These are phyloP conservation scores for Prenolepis imparis DNA, from an alignment of 2,888 invertebrate species.

Conservation along the genomic window DNA sequence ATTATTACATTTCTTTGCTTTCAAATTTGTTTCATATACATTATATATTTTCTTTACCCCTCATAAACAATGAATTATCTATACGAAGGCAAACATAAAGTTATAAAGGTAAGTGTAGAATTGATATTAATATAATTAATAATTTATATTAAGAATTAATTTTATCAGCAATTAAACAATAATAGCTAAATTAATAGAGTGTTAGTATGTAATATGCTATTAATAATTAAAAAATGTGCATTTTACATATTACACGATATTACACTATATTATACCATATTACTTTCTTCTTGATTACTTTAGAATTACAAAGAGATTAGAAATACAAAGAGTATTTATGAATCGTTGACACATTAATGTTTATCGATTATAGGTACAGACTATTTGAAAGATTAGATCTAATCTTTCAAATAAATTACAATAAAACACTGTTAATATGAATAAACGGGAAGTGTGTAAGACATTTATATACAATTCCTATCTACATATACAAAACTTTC, in stretches of 20 bases:
- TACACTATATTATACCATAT: background rate
- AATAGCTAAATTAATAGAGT: background rate
- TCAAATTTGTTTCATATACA: background rate
- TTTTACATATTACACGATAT: background rate
- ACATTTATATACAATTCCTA: background rate
- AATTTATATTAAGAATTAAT: no score
- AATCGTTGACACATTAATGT: background rate
- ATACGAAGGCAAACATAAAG: background rate
- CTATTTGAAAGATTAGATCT: background rate
- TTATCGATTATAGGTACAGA: background rate
- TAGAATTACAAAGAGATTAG: background rate
- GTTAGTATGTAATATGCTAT: background rate
- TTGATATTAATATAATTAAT: no score
- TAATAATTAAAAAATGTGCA: background rate
- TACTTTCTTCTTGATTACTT: background rate
- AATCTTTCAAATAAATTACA: background rate
- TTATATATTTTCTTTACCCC: background rate
- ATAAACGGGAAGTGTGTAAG: background rate
- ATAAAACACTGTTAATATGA: background rate
- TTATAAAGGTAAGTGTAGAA: constrained; percentile 22
- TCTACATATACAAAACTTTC: background rate
- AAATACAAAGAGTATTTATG: background rate
- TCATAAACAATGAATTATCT: background rate
- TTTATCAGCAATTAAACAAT: background rate
- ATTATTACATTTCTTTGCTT: background rate